Percentiles rank a stretch among this genome's conserved stretches.
These are phyloP conservation scores for Colistium nudipinnis DNA, from an alignment of 2,113 vertebrate genomes.

Conservation along the genomic window DNA sequence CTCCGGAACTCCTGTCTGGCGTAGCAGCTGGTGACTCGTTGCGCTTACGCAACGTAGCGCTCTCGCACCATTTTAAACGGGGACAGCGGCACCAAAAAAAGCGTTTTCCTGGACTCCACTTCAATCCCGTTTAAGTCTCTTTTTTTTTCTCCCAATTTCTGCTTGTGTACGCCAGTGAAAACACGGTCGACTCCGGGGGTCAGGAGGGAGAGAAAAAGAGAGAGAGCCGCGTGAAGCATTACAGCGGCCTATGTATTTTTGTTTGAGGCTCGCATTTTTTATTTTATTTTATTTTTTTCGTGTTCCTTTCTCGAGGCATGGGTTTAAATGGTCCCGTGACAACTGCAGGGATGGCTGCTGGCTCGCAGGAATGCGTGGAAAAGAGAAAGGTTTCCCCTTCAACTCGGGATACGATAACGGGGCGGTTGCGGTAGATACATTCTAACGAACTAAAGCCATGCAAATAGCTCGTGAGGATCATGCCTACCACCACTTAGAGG, in stretches of 20 bases:
- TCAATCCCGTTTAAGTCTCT: constrained; percentile 19
- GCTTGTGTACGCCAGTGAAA: constrained; percentile 14
- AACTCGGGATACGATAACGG: too few species aligned
- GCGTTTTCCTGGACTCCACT: constrained; percentile 8
- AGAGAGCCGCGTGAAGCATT: not conserved
- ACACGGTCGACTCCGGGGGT: constrained; percentile 1
- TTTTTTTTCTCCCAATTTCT: constrained; percentile 4
- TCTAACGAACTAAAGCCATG: too few species aligned
- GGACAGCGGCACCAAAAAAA: not conserved
- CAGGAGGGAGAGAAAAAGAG: too few species aligned
- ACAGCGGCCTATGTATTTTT: not conserved
- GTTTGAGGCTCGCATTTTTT: too few species aligned
- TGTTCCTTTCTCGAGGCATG: not conserved
- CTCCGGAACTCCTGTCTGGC: constrained; percentile 9
- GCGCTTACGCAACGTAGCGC: constrained; percentile 24
- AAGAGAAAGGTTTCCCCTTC: too few species aligned
- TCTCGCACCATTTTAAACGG: constrained; percentile 11
- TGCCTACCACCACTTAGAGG: too few species aligned
- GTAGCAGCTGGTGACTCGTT: constrained; percentile 43
- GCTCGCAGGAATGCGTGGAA: not conserved
- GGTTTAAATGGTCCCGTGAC: not conserved
- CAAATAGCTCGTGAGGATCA: too few species aligned
- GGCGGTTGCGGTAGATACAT: too few species aligned
- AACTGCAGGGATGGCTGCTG: not conserved
- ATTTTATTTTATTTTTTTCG: constrained; percentile 9